Conservation (phyloP, 2,888 invertebrate species). For the Entomobrya proxima region DNA sequence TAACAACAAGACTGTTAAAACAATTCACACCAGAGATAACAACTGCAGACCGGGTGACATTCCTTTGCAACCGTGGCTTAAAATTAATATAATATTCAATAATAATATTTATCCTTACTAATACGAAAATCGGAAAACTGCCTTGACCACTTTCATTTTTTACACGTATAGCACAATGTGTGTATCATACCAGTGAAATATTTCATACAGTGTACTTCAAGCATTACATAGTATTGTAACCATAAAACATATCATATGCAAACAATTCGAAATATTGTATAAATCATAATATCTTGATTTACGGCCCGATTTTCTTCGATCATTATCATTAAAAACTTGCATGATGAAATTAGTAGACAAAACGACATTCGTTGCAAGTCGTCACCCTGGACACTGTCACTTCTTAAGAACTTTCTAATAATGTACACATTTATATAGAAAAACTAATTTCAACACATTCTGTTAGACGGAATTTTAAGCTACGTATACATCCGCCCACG, state of each 20-base stretch:
- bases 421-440: neutral
- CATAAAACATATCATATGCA: no score
- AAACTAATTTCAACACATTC: neutral
- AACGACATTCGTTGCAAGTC: no score
- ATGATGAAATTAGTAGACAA: neutral
- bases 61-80: neutral
- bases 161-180: neutral
- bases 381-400: neutral
- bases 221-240: no score
- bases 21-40: conserved; percentile 27
- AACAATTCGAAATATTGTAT: no score
- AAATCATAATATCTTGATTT: no score
- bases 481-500: neutral
- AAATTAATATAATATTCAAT: neutral
- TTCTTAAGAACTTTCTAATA: neutral
- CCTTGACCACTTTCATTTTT: conserved; percentile 20
- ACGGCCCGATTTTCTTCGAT: no score
- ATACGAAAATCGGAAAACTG: conserved; percentile 10
- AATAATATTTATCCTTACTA: neutral
- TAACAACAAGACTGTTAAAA: conserved; percentile 29
- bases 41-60: conserved; percentile 32
- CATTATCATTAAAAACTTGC: no score
- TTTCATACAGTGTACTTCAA: no score
- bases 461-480: neutral
- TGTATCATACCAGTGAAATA: no score